Base-by-base conservation (phyloP, 2,888 invertebrate species). In the Herminia tarsipennalis region DNA sequence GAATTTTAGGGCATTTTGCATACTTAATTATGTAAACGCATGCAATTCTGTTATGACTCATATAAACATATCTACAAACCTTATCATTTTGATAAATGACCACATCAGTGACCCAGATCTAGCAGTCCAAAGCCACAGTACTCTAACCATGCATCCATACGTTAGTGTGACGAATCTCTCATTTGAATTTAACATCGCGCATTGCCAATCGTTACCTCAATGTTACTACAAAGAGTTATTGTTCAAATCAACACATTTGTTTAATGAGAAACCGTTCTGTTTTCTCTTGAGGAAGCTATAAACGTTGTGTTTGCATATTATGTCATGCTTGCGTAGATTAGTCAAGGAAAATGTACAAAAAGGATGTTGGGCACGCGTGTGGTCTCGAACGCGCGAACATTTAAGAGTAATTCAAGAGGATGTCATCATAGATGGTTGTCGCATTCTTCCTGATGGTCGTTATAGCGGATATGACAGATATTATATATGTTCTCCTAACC, bases 161-260 rank as follows among this genome's bases (percentile, higher is more conserved):
- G 58, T 50, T 38, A 59, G 67, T 70, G 76, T 80, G 76, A 77
- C 80, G 66, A 80, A 81, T 77, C 49, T 43, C 63, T 57, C 72
- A 77, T 79, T 81, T 62, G 73, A 73, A 79, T 79, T 78, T 74
- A 47, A 68, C 69, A 61, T 66, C 44, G 57, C 38, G 68, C 71
- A 70, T 70, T 61, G 58, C 69, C 39, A 78, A 79, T 79, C 56
- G 70, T 73, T 66, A 62, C 44, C 46, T 50, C 17, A 43, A 32
- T 22, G 22, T 30, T 13, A 30, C 32, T 18, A 34, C 33, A 30
- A 39, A 50, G 44, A 33, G 32, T 49, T 43, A 64, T 62, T 62
- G 66, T 60, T 46, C 14, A 22, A 46, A 55, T 46, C 32, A 44
- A 56, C 42, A 42, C 37, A 38, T 45, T 61, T 66, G 49, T 53